A percentile compares a stretch with the other conserved stretches of the same genome.
Evolutionary conservation across 2,888 invertebrate genomes (phyloP).

Genomic region (Nomada flava): DNA sequence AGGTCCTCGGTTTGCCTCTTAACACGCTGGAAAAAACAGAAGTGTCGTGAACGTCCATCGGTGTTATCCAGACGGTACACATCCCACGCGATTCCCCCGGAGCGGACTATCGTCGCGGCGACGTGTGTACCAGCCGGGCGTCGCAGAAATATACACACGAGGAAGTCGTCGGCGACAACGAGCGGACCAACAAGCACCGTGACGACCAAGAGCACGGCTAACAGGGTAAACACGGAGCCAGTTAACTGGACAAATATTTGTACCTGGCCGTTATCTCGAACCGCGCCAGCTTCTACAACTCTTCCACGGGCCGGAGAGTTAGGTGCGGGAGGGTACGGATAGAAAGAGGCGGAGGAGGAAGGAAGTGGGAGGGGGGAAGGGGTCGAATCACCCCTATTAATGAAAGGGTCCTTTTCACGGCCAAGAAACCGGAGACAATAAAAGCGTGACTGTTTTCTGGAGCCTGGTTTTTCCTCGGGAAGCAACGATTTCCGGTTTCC

Average conservation of each 20-base stretch:
- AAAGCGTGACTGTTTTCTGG: constrained; percentile 58
- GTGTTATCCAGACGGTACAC: constrained; percentile 61
- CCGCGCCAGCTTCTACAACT: constrained; percentile 71
- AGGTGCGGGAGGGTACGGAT: no score
- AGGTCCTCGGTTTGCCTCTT: constrained; percentile 52
- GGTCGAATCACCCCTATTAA: constrained; percentile 76
- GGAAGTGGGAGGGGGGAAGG: constrained; percentile 32
- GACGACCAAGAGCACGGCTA: constrained; percentile 63
- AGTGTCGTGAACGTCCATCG: constrained; percentile 37
- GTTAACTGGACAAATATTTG: constrained; percentile 82
- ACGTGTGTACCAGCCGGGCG: constrained; percentile 51
- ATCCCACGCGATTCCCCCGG: constrained; percentile 34
- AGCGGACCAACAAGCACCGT: constrained; percentile 32
- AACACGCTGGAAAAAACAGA: constrained; percentile 11
- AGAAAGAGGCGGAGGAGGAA: not conserved
- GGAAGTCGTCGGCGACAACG: constrained; percentile 51
- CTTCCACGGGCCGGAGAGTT: not conserved
- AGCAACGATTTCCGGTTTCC: constrained; percentile 64
- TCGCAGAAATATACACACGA: constrained; percentile 47
- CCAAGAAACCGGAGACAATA: constrained; percentile 69
- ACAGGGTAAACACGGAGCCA: constrained; percentile 78
- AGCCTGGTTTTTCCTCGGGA: constrained; percentile 40
- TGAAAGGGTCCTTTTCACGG: constrained; percentile 79
- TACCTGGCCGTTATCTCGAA: constrained; percentile 77
- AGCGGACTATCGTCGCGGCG: constrained; percentile 44